Evolutionary conservation across 2,113 vertebrate genomes (phyloP).

Genomic region (Nothocercus julius): DNA sequence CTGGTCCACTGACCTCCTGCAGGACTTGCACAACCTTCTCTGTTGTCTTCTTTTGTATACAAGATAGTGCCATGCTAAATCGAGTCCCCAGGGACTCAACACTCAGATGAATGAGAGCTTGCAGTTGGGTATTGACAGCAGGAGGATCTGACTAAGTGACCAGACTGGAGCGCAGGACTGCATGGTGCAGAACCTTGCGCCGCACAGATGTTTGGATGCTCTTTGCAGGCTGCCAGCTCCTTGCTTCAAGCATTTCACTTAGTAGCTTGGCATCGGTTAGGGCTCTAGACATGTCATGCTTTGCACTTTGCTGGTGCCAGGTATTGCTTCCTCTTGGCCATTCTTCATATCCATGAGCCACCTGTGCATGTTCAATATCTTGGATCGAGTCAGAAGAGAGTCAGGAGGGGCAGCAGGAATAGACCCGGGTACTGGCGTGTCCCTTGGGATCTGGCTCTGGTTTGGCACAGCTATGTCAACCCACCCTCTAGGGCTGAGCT

Average conservation of each 20-base stretch:
- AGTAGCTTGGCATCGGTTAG: not conserved
- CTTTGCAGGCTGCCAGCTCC: not conserved
- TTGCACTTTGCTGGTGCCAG: not conserved
- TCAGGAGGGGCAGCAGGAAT: not conserved
- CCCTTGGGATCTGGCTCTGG: not conserved
- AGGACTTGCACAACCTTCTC: not conserved
- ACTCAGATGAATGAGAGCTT: not conserved
- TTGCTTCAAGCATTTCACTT: not conserved
- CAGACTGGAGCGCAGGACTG: not conserved
- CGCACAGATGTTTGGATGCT: not conserved
- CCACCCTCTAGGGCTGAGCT: not conserved
- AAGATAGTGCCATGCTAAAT: not conserved
- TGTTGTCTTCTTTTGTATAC: rapidly evolving
- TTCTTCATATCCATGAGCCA: not conserved
- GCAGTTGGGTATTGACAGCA: rapidly evolving
- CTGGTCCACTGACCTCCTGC: not conserved
- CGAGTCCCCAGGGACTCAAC: not conserved
- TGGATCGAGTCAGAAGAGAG: not conserved
- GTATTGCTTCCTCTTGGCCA: not conserved
- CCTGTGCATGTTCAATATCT: not conserved
- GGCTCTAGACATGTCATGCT: not conserved
- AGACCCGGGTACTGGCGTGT: not conserved
- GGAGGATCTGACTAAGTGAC: too few relatives aligned
- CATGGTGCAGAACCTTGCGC: not conserved
- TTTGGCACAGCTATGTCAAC: not conserved